Evolutionary conservation across 2,113 vertebrate species (phyloP).

Genomic region (Anhinga rufa): DNA sequence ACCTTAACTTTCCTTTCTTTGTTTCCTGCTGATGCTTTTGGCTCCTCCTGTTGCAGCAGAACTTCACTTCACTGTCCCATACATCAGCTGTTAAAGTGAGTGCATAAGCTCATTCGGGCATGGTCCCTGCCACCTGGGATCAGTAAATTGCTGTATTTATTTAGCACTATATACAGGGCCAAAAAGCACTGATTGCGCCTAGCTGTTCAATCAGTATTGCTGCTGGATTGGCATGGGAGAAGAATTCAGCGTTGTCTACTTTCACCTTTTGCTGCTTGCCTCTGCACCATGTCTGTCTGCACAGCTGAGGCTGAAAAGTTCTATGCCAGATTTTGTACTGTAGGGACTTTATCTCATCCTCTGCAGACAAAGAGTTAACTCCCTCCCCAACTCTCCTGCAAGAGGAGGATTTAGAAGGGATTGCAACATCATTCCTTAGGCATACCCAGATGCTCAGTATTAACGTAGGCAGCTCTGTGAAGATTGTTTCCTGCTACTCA

Average conservation of each 20-base stretch:
- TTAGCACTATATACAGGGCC: neutral
- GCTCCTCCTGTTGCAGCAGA: neutral
- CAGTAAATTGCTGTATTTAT: neutral
- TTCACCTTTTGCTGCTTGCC: neutral
- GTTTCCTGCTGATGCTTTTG: neutral
- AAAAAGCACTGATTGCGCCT: neutral
- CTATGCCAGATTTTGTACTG: neutral
- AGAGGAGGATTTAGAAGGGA: neutral
- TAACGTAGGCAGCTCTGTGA: neutral
- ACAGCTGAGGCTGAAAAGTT: neutral
- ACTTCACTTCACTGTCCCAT: neutral
- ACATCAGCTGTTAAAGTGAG: neutral
- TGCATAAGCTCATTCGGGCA: accelerated
- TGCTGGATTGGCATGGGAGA: neutral
- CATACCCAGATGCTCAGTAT: slow-evolving; percentile 30
- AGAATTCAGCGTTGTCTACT: neutral
- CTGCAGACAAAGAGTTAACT: slow-evolving; percentile 1
- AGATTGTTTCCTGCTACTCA: slow-evolving; percentile 1
- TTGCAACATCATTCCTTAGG: neutral
- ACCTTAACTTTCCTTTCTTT: neutral
- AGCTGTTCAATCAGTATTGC: neutral
- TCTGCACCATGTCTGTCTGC: neutral
- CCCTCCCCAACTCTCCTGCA: neutral
- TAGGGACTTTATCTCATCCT: neutral
- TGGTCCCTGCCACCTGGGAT: neutral